Conservation (phyloP, 1,140 invertebrate species). For the Leptonema lineaticorne region DNA sequence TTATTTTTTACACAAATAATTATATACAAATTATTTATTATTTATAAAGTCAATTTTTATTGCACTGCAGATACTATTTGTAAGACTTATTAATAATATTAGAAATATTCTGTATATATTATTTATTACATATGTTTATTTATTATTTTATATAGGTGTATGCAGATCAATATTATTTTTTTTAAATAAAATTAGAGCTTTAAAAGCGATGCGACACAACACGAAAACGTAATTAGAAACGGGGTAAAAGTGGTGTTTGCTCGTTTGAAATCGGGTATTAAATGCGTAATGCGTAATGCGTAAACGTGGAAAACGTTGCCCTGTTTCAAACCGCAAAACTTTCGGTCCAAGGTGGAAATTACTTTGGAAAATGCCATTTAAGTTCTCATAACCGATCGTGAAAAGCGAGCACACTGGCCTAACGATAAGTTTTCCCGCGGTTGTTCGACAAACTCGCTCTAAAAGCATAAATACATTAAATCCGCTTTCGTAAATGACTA, state of each 20-base stretch:
- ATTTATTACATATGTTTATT: no score
- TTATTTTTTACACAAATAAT: background rate
- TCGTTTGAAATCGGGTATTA: no score
- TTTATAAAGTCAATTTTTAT: no score
- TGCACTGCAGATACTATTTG: no score
- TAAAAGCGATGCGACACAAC: background rate
- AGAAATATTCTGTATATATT: no score
- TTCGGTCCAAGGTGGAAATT: background rate
- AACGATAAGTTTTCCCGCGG: background rate
- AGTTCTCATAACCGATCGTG: constrained; percentile 6
- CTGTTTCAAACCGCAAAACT: background rate
- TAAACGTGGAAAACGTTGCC: constrained; percentile 1
- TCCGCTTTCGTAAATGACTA: background rate
- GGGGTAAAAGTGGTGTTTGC: background rate
- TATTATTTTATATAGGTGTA: no score
- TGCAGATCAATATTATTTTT: no score
- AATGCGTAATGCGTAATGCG: background rate
- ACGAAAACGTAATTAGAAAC: constrained; percentile 13
- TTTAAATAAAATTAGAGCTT: no score
- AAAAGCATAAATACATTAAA: background rate
- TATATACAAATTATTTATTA: background rate
- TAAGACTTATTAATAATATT: no score
- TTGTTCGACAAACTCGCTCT: background rate
- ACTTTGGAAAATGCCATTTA: background rate
- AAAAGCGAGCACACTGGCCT: background rate